phyloP scores from a whole-genome alignment of 2,797 vertebrate species.

The Corythornis leucogaster region DNA sequence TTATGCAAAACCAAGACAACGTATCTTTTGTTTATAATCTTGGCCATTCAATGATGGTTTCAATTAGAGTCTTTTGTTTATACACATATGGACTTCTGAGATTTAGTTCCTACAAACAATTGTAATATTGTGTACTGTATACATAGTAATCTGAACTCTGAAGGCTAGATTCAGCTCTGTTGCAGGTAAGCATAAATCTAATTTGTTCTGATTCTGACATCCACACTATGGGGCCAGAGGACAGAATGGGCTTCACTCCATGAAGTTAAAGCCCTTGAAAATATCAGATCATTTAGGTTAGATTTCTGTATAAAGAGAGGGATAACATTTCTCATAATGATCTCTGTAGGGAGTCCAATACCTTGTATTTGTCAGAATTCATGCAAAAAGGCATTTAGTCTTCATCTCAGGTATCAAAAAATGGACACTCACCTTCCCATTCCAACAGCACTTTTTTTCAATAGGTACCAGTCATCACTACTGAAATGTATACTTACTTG shows the following conservation, averaged over 20 bases:
- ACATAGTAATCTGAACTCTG: not conserved
- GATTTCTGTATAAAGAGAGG: not conserved
- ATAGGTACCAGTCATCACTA: not conserved
- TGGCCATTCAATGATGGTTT: slow-evolving; percentile 19
- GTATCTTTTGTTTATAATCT: slow-evolving; percentile 2
- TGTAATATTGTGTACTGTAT: not conserved
- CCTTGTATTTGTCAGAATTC: slow-evolving; percentile 4
- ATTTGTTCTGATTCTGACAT: slow-evolving; percentile 22
- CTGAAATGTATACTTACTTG: not conserved
- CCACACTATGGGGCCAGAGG: not conserved
- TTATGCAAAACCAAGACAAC: slow-evolving; percentile 16
- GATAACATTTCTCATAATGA: slow-evolving; percentile 33
- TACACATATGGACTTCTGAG: slow-evolving; percentile 7
- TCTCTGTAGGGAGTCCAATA: not conserved
- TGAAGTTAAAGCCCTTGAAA: not conserved
- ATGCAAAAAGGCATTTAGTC: not conserved
- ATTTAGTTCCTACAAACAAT: slow-evolving; percentile 32
- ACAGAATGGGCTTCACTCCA: not conserved
- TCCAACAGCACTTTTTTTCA: not conserved
- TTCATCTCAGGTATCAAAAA: slow-evolving; percentile 27
- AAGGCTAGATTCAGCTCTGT: not conserved
- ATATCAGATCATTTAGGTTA: not conserved
- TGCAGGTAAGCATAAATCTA: slow-evolving; percentile 17
- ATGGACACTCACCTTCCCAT: not conserved
- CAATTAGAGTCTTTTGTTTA: slow-evolving; percentile 42